Conservation (phyloP, 2,113 vertebrate genomes). For the Erpornis zantholeuca region DNA sequence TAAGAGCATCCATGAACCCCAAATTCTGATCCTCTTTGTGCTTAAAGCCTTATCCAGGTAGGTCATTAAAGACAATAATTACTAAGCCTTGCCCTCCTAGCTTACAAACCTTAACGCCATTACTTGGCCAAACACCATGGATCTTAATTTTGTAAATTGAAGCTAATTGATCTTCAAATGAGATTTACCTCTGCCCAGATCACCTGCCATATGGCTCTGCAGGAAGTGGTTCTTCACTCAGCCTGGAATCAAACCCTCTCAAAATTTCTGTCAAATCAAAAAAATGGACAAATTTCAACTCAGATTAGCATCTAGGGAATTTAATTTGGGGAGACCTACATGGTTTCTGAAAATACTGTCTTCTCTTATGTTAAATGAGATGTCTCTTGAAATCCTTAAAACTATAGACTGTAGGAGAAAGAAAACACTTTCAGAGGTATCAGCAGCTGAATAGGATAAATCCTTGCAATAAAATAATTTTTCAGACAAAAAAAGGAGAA, state of each 20-base stretch:
- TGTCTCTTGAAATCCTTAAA: neutral
- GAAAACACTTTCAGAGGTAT: neutral
- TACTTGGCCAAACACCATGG: neutral
- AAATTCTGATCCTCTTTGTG: neutral
- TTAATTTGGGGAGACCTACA: neutral
- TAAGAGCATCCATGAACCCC: neutral
- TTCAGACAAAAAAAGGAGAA: neutral
- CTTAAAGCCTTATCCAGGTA: neutral
- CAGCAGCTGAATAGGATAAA: neutral
- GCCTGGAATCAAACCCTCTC: neutral
- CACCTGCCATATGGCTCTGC: neutral
- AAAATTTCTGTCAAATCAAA: neutral
- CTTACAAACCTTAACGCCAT: neutral
- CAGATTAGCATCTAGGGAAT: neutral
- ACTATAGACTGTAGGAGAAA: neutral
- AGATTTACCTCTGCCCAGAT: neutral
- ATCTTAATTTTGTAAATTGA: neutral
- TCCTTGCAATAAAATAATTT: neutral
- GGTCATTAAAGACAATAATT: neutral
- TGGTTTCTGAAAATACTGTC: neutral
- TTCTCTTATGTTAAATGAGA: neutral
- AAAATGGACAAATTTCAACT: neutral
- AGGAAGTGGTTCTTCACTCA: neutral
- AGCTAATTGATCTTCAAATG: neutral
- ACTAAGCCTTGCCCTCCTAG: neutral